Base-by-base conservation (phyloP, 2,797 vertebrate species). In the Syngnathus rostellatus region DNA sequence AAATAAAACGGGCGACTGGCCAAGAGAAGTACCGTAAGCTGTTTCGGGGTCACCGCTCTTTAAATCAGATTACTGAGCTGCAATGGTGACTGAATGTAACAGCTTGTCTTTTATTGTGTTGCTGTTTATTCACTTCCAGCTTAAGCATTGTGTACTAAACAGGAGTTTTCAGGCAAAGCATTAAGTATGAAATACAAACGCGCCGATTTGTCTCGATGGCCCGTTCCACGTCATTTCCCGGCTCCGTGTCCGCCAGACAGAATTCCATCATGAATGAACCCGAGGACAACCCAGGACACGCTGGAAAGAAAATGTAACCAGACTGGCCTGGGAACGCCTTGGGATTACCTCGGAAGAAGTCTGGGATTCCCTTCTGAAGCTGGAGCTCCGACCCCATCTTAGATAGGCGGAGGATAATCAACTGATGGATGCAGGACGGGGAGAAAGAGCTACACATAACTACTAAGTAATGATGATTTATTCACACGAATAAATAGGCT, bases 21-120 rank as follows among this genome's bases (percentile, higher is more conserved):
- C 16, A 43, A 21, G 43, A 62, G 39, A 23, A 62, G 37, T 45
- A 62, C 46, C 16, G 43, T 8, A 8, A 62, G 41, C 8, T 12
- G 5, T 83, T 21, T 43, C 23, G 21, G 39, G 59, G 59, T 43
- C 59, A 43, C 43, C 39, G 9, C 17, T 14, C 37, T 62, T 41
- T 62, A 11, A 43, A 21, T 62, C n/a, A 25, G 41, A 25, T 4
- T 16, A 62, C 14, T 46, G 43, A 46, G n/a, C 23, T 8, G 61
- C 41, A 71, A 84, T 83, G 82, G 73, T 77, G 66, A 77, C 60
- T 12, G n/a, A 19, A n/a, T 43, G 8, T 4, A n/a, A 9, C 1
- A 10, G 43, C 6, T 51, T n/a, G 16, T 40, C 19, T 61, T 12
- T 41, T 40, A 17, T 39, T 39, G 17, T 61, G 7, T 0, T 3